Percentiles rank a stretch among this genome's conserved stretches.
Conservation (phyloP, 2,888 invertebrate species). For the Pardosa pseudoannulata region DNA sequence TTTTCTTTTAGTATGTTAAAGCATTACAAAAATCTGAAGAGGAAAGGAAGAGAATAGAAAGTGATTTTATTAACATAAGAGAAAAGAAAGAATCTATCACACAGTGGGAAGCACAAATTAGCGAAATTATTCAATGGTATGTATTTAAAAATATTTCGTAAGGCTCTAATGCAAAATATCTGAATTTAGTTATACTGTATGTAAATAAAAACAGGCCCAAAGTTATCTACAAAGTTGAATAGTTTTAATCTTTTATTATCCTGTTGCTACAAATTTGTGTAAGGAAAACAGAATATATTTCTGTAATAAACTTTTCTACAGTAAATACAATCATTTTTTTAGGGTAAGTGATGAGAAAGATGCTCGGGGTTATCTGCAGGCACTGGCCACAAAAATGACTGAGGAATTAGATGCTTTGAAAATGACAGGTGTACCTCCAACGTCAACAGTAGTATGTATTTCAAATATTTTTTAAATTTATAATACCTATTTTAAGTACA, state of each 20-base stretch:
- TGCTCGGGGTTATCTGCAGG: constrained; percentile 96
- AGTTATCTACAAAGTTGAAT: too few species aligned
- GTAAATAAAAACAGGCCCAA: too few species aligned
- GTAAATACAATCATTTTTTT: too few species aligned
- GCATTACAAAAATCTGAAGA: constrained; percentile 76
- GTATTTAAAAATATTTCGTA: too few species aligned
- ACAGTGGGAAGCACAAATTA: constrained; percentile 95
- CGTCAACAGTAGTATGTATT: constrained; percentile 60
- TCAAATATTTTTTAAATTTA: too few species aligned
- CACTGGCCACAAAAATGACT: constrained; percentile 97
- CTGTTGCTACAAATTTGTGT: too few species aligned
- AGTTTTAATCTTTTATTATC: too few species aligned
- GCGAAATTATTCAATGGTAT: constrained; percentile 95
- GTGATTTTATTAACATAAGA: constrained; percentile 85
- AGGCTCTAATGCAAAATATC: too few species aligned
- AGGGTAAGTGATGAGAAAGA: constrained; percentile 97
- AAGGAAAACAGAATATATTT: too few species aligned
- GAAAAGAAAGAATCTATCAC: constrained; percentile 92
- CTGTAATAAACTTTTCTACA: too few species aligned
- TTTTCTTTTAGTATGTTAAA: constrained; percentile 25
- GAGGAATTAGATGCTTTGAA: constrained; percentile 97
- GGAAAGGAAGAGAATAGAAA: constrained; percentile 88
- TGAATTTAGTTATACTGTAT: too few species aligned
- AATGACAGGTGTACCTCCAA: constrained; percentile 70
- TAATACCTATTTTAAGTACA: too few species aligned